These are phyloP conservation scores for Habrosyne pyritoides DNA, from an alignment of 2,888 invertebrate species.

Conservation along the genomic window DNA sequence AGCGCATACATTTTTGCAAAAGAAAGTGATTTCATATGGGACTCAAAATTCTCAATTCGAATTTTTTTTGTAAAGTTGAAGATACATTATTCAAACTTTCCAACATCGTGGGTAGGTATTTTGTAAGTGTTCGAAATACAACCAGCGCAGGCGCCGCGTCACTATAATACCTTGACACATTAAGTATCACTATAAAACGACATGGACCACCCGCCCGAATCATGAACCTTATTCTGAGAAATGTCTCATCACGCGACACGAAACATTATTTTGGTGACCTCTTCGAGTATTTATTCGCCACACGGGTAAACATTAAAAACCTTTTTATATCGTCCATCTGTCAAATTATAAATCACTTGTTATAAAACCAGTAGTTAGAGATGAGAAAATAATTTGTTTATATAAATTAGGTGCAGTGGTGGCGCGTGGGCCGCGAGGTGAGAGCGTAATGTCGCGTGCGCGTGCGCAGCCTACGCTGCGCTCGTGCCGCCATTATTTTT, in stretches of 20 bases:
- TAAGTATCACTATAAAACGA: constrained; percentile 58
- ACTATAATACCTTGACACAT: constrained; percentile 55
- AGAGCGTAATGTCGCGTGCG: constrained; percentile 66
- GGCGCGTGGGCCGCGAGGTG: constrained; percentile 63
- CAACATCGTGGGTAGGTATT: constrained; percentile 23
- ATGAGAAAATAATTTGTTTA: constrained; percentile 74
- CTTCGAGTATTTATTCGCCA: constrained; percentile 13
- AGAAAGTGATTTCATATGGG: background rate
- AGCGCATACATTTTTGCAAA: no score
- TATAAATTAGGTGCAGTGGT: constrained; percentile 61
- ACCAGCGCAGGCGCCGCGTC: no score
- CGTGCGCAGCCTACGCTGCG: constrained; percentile 68
- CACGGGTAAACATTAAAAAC: constrained; percentile 29
- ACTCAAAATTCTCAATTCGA: background rate
- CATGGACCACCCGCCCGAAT: constrained; percentile 51
- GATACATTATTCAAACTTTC: background rate
- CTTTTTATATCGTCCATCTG: constrained; percentile 31
- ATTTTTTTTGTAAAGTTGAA: background rate
- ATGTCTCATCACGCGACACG: constrained; percentile 41
- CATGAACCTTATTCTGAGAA: constrained; percentile 50
- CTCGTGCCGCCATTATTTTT: constrained; percentile 64
- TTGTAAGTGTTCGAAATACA: constrained; percentile 49
- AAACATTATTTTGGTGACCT: constrained; percentile 47
- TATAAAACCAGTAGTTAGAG: constrained; percentile 71
- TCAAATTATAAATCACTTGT: constrained; percentile 48